phyloP scores from a whole-genome alignment of 1,140 invertebrate genomes.

The Steinernema feltiae region DNA sequence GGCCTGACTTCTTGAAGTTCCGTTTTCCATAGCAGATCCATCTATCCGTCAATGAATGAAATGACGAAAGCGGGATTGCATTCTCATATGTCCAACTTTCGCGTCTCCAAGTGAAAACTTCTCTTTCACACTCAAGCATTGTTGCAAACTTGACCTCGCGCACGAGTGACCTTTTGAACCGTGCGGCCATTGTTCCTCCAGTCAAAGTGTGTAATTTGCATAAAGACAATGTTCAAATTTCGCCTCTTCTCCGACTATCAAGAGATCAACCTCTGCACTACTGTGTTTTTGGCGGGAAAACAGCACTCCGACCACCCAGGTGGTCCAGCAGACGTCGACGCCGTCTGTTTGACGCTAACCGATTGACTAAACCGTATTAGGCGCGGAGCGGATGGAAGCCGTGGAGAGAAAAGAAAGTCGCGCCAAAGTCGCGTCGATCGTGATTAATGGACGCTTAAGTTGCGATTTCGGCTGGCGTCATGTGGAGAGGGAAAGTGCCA shows the following conservation, averaged over 20 bases:
- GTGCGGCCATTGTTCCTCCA: neutral
- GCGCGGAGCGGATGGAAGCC: neutral
- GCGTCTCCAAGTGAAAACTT: neutral
- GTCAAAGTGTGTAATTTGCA: neutral
- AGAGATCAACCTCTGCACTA: neutral
- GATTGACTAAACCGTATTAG: constrained; percentile 14
- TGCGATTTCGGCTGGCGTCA: constrained; percentile 14
- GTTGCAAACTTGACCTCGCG: neutral
- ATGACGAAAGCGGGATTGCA: too few species aligned
- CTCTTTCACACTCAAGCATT: neutral
- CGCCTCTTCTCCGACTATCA: neutral
- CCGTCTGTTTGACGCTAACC: constrained; percentile 1
- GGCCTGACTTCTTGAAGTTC: neutral
- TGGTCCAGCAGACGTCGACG: neutral
- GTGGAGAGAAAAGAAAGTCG: neutral
- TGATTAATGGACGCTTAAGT: constrained; percentile 15
- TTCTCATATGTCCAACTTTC: neutral
- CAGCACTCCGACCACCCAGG: neutral
- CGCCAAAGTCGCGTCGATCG: neutral
- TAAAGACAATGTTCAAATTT: constrained; percentile 10
- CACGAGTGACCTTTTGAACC: constrained; percentile 6
- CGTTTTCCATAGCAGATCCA: neutral
- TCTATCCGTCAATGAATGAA: neutral
- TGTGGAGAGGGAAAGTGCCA: constrained; percentile 14
- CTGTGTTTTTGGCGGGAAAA: constrained; percentile 5